Evolutionary conservation across 2,888 invertebrate genomes (phyloP).

Genomic region (Protonemura montana): DNA sequence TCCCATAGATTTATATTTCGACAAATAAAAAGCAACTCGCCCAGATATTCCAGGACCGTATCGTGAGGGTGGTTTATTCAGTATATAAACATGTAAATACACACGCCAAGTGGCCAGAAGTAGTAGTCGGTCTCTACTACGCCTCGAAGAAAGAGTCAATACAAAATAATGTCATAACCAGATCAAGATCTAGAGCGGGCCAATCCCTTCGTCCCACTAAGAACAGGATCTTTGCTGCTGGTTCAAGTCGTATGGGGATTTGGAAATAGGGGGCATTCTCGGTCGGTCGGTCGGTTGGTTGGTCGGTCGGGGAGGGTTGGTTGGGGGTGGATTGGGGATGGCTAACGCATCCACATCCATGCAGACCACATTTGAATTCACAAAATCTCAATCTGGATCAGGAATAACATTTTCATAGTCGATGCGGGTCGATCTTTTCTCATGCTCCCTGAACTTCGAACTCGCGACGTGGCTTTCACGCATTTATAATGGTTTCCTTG

Average conservation of each 20-base stretch:
- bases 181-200: neutral
- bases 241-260: neutral
- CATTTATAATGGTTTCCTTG: no score
- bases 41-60: neutral
- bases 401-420: neutral
- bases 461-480: no score
- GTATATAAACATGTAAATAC: conserved; percentile 7
- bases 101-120: neutral
- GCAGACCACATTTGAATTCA: neutral
- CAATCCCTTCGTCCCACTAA: neutral
- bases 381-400: neutral
- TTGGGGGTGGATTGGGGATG: neutral
- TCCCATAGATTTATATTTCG: neutral
- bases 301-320: no score
- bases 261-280: neutral
- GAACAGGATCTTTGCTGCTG: neutral
- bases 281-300: neutral
- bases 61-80: neutral
- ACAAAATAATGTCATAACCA: conserved; percentile 12
- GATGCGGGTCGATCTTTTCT: no score
- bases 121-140: neutral
- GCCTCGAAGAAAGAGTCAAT: neutral
- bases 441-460: no score
- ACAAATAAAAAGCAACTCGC: neutral
- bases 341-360: neutral